phyloP scores from a whole-genome alignment of 2,113 vertebrate species.

The Struthio camelus region DNA sequence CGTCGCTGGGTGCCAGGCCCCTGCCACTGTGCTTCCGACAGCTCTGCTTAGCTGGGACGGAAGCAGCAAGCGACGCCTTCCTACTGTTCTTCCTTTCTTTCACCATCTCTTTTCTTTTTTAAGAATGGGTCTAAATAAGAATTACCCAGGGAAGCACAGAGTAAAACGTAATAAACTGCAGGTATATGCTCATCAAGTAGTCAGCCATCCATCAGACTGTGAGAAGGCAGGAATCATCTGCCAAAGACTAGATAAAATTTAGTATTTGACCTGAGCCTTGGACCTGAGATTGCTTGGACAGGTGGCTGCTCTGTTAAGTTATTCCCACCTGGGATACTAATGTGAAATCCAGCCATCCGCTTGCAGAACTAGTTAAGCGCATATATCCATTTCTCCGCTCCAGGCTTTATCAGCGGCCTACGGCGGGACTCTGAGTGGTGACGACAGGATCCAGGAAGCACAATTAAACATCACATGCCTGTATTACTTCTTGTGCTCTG shows the following conservation, averaged over 20 bases:
- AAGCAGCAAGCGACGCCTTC: not conserved
- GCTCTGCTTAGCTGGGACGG: not conserved
- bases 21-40: rapidly evolving
- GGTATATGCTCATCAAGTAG: not conserved
- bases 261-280: slow-evolving; percentile 51
- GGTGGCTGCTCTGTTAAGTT: slow-evolving; percentile 56
- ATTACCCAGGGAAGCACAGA: not conserved
- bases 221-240: slow-evolving; percentile 20
- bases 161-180: not conserved
- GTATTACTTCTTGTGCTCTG: not conserved
- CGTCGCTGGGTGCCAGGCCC: not conserved
- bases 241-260: slow-evolving; percentile 32
- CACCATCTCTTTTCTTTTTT: rapidly evolving
- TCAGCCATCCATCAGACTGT: not conserved
- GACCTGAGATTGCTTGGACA: slow-evolving; percentile 56
- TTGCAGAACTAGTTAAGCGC: slow-evolving; percentile 23
- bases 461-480: not conserved
- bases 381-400: not conserved
- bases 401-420: not conserved
- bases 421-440: not conserved
- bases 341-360: slow-evolving; percentile 57
- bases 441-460: not conserved
- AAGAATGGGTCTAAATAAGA: not conserved
- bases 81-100: not conserved
- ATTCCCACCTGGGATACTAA: slow-evolving; percentile 48